Percentiles rank a stretch among this genome's conserved stretches.
These are phyloP conservation scores for Spinibarbus caldwelli DNA, from an alignment of 2,797 vertebrate genomes.

Conservation along the genomic window DNA sequence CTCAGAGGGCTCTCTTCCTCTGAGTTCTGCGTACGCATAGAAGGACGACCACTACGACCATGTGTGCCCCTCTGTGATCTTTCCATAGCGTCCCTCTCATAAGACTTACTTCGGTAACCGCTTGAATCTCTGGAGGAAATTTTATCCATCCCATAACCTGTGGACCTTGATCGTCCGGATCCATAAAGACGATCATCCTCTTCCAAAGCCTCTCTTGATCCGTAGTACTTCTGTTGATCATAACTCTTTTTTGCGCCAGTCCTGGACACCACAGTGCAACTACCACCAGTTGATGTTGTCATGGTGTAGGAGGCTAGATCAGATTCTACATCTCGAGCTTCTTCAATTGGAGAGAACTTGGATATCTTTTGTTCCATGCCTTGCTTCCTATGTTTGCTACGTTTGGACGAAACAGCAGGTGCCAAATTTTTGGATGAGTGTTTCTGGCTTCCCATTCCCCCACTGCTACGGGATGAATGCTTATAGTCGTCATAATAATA, in stretches of 20 bases:
- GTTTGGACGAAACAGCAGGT: slow-evolving; percentile 94
- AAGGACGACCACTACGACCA: slow-evolving; percentile 83
- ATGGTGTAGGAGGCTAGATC: slow-evolving; percentile 92
- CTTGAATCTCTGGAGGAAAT: slow-evolving; percentile 85
- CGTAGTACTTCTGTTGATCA: slow-evolving; percentile 95
- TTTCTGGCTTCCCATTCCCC: slow-evolving; percentile 83
- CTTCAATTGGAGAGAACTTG: slow-evolving; percentile 98
- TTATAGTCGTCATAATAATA: slow-evolving; percentile 92
- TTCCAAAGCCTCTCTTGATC: slow-evolving; percentile 86
- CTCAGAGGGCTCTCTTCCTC: slow-evolving; percentile 98
- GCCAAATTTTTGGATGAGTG: slow-evolving; percentile 92
- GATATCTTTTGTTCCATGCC: slow-evolving; percentile 99
- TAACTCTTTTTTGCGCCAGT: slow-evolving; percentile 94
- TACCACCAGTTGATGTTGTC: slow-evolving; percentile 84
- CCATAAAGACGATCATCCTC: slow-evolving; percentile 91
- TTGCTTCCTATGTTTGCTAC: slow-evolving; percentile 98
- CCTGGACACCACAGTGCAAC: slow-evolving; percentile 88
- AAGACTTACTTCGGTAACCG: slow-evolving; percentile 90
- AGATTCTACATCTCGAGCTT: slow-evolving; percentile 96
- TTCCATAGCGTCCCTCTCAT: slow-evolving; percentile 89
- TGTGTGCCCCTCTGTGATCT: slow-evolving; percentile 87
- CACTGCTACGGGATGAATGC: slow-evolving; percentile 81
- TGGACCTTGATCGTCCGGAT: slow-evolving; percentile 86
- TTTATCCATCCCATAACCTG: slow-evolving; percentile 92
- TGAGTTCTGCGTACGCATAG: slow-evolving; percentile 91